Percentiles rank a stretch among this genome's conserved stretches.
These are phyloP conservation scores for Tyto alba DNA, from an alignment of 2,113 vertebrate species.

Conservation along the genomic window DNA sequence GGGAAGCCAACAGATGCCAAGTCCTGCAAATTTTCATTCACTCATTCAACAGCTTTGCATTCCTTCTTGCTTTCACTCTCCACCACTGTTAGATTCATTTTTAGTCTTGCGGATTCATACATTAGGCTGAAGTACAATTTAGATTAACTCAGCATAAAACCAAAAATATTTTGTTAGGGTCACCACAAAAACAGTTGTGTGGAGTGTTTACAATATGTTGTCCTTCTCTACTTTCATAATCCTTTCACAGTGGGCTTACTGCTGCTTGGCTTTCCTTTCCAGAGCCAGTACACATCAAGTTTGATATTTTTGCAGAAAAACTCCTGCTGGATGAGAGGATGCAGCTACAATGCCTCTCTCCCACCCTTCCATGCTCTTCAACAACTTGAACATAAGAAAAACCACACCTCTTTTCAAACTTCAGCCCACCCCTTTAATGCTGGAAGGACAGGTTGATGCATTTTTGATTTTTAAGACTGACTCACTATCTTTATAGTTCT, in stretches of 20 bases:
- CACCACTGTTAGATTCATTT: background rate
- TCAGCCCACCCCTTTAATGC: background rate
- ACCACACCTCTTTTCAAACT: background rate
- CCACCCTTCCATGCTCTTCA: background rate
- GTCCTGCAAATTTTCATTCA: background rate
- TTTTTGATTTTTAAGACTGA: background rate
- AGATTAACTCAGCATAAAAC: background rate
- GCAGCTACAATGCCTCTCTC: background rate
- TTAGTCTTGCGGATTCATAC: background rate
- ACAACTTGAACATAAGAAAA: background rate
- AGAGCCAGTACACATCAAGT: background rate
- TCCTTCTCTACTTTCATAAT: background rate
- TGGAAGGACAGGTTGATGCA: background rate
- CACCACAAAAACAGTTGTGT: background rate
- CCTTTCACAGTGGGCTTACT: background rate
- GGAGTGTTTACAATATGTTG: background rate
- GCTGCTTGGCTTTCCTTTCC: background rate
- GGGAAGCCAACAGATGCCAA: background rate
- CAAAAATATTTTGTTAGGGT: background rate
- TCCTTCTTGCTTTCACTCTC: background rate
- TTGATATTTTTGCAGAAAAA: background rate
- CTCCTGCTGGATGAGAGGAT: background rate
- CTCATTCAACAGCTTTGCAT: background rate
- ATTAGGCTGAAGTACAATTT: background rate
- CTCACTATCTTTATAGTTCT: background rate